Conservation (phyloP, 2,888 invertebrate genomes). For the Synanthedon myopaeformis region DNA sequence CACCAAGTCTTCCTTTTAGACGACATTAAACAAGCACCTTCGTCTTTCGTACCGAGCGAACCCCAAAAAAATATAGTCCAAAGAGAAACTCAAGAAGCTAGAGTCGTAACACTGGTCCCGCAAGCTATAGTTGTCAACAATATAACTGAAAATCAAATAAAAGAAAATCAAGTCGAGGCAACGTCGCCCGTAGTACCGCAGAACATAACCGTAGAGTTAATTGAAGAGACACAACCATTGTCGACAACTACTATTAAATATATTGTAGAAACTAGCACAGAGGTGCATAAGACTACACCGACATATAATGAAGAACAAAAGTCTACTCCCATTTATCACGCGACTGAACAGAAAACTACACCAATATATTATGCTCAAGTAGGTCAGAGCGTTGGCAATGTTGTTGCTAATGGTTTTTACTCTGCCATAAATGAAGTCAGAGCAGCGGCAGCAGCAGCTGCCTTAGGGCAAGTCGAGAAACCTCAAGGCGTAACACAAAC, state of each 20-base stretch:
- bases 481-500: constrained; percentile 5
- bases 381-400: constrained; percentile 44
- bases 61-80: constrained; percentile 42
- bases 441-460: constrained; percentile 73
- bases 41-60: constrained; percentile 29
- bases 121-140: constrained; percentile 29
- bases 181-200: constrained; percentile 26
- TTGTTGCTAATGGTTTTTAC: constrained; percentile 59
- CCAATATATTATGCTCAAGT: constrained; percentile 64
- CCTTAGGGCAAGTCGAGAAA: constrained; percentile 70
- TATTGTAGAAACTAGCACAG: constrained; percentile 32
- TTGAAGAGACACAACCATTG: constrained; percentile 31
- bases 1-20: constrained; percentile 33
- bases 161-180: constrained; percentile 12
- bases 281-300: constrained; percentile 6
- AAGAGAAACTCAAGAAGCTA: constrained; percentile 48
- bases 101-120: constrained; percentile 36
- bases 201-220: constrained; percentile 31
- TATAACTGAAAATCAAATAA: constrained; percentile 27
- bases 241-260: constrained; percentile 40
- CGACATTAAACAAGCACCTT: constrained; percentile 32
- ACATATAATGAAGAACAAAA: constrained; percentile 38
- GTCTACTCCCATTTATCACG: constrained; percentile 53
- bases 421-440: constrained; percentile 73
- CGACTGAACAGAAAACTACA: constrained; percentile 25